Evolutionary conservation across 2,113 vertebrate species (phyloP), one percentile per base, ranked within the genome.

Genomic region (Saccopteryx bilineata): DNA sequence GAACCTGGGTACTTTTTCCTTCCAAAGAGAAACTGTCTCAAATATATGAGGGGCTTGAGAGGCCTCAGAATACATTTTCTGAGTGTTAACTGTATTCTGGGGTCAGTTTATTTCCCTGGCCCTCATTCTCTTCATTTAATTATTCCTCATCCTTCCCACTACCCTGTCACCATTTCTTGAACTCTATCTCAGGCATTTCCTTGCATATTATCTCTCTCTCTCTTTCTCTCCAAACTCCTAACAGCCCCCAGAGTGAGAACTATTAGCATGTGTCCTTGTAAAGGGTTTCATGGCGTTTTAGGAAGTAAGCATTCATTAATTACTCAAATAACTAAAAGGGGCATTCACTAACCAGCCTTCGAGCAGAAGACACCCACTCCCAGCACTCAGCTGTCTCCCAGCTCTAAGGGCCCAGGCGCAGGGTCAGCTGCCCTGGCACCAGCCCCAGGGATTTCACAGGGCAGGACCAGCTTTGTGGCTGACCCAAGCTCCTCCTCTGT

Each of bases 331-430:
- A 88, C 50, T 75, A 33, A 63, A 90, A 78, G 85, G n/a, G 9
- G 31, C 7, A 7, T n/a, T 24, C 80, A 7, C 1, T 9, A 26
- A 28, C 54, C 71, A 24, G 23, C 24, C 48, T 39, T 48, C n/a
- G 17, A 65, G 61, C 24, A 9, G 1, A 52, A 68, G 65, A 7
- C 31, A 4, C 12, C 7, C 5, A 2, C 46, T 68, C 48, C 54
- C 23, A 9, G 72, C 6, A 12, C 2, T 5, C 60, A n/a, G 6
- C 31, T 4, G 3, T 83, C 24, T 19, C 50, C 5, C 1, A 3
- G 4, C 12, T 58, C 86, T 46, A 65, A 52, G 31, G 48, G 68
- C 18, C 21, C 79, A 50, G 61, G 75, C 21, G 65, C 60, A 23
- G 89, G 78, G 74, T n/a, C 10, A 78, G 75, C 33, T 7, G 9